These are phyloP conservation scores for Herpailurus yagouaroundi DNA, from an alignment of 2,113 vertebrate species.

Conservation along the genomic window DNA sequence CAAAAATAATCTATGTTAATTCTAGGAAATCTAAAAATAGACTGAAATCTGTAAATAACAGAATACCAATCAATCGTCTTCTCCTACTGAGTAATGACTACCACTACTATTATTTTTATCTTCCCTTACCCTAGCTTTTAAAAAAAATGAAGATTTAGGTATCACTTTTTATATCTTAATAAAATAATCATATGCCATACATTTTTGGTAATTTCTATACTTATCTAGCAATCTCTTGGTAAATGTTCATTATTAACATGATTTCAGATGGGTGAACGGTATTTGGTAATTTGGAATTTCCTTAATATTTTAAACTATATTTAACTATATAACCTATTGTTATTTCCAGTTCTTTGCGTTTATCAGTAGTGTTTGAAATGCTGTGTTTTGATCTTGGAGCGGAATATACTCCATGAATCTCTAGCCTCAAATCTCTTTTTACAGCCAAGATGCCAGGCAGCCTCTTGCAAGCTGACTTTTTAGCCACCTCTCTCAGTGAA, in stretches of 20 bases:
- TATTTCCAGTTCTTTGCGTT: not conserved
- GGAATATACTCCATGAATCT: not conserved
- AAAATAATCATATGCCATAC: not conserved
- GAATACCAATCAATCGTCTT: not conserved
- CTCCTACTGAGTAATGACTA: not conserved
- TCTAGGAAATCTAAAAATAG: slow-evolving; percentile 24
- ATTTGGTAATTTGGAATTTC: not conserved
- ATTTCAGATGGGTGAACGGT: not conserved
- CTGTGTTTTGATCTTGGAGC: not conserved
- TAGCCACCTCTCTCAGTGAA: not conserved
- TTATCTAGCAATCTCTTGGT: not conserved
- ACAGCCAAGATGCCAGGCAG: no score
- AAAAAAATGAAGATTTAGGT: not conserved
- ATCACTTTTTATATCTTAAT: not conserved
- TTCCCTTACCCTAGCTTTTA: not conserved
- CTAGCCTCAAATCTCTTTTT: not conserved
- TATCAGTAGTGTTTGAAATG: not conserved
- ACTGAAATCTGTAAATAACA: not conserved
- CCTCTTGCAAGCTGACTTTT: not conserved
- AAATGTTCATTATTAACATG: not conserved
- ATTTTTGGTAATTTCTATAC: not conserved
- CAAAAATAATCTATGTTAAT: slow-evolving; percentile 20
- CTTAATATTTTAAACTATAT: not conserved
- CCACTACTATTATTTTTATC: not conserved
- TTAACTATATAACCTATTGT: not conserved